These are phyloP conservation scores for Drosophila anomalata DNA, from an alignment of 2,888 invertebrate genomes.

Conservation along the genomic window DNA sequence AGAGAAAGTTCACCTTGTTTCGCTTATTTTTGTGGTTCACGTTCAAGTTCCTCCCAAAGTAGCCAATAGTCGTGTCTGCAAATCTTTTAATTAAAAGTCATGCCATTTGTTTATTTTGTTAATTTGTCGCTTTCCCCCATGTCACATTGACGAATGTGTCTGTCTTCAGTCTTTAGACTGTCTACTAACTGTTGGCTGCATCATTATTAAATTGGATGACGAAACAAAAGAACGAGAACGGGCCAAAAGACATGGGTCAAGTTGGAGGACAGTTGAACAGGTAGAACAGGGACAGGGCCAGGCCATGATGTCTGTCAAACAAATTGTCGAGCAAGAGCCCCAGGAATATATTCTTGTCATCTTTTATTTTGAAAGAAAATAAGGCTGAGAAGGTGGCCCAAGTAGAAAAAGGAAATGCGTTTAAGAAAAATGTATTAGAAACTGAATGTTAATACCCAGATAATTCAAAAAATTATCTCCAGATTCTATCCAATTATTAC, in stretches of 20 bases:
- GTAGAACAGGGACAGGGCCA: slow-evolving; percentile 7
- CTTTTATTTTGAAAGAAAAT: background rate
- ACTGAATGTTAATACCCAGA: no score
- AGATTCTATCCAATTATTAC: background rate
- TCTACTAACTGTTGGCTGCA: slow-evolving; percentile 61
- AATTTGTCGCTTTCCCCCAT: slow-evolving; percentile 61
- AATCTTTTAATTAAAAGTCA: slow-evolving; percentile 66
- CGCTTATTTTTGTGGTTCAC: slow-evolving; percentile 28
- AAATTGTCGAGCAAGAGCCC: slow-evolving; percentile 5
- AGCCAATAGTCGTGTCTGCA: slow-evolving; percentile 43
- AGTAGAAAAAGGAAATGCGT: background rate
- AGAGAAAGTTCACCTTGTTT: slow-evolving; percentile 36
- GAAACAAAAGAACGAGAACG: slow-evolving; percentile 46
- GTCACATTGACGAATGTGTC: slow-evolving; percentile 77
- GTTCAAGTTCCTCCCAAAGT: slow-evolving; percentile 47
- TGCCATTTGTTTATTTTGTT: slow-evolving; percentile 74
- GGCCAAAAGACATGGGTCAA: slow-evolving; percentile 63
- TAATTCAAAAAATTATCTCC: background rate
- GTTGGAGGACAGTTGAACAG: slow-evolving; percentile 61
- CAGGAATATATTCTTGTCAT: slow-evolving; percentile 10
- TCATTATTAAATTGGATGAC: slow-evolving; percentile 80
- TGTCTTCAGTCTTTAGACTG: slow-evolving; percentile 69
- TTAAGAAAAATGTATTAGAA: background rate
- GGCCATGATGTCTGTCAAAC: slow-evolving; percentile 27
- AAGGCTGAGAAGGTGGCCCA: background rate